phyloP scores from a whole-genome alignment of 2,113 vertebrate species.

The Platichthys flesus region DNA sequence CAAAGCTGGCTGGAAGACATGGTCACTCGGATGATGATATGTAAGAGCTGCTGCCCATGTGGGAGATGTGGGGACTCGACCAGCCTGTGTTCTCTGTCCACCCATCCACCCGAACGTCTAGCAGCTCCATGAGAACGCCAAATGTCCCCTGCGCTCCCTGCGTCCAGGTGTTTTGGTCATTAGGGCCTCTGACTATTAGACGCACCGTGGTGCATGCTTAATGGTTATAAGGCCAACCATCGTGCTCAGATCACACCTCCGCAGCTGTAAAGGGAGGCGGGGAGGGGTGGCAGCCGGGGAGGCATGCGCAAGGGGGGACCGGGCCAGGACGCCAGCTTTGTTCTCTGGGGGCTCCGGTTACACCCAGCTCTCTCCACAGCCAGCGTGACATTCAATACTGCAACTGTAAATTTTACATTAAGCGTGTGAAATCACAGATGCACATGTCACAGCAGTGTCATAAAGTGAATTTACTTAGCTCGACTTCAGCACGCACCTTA shows the following conservation, averaged over 20 bases:
- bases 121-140: slow-evolving; percentile 62
- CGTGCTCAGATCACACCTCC: slow-evolving; percentile 82
- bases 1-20: slow-evolving; percentile 21
- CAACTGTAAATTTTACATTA: slow-evolving; percentile 87
- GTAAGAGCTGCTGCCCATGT: slow-evolving; percentile 25
- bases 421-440: slow-evolving; percentile 87
- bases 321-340: slow-evolving; percentile 75
- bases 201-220: slow-evolving; percentile 74
- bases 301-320: slow-evolving; percentile 68
- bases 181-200: slow-evolving; percentile 71
- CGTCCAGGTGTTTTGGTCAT: slow-evolving; percentile 86
- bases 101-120: slow-evolving; percentile 18
- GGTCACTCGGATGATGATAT: slow-evolving; percentile 45
- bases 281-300: slow-evolving; percentile 67
- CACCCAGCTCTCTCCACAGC: slow-evolving; percentile 64
- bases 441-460: slow-evolving; percentile 80
- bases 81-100: slow-evolving; percentile 17
- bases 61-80: slow-evolving; percentile 18
- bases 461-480: slow-evolving; percentile 85
- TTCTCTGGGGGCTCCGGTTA: slow-evolving; percentile 79
- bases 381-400: slow-evolving; percentile 82
- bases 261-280: slow-evolving; percentile 75
- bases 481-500: slow-evolving; percentile 73
- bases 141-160: slow-evolving; percentile 20
- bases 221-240: slow-evolving; percentile 76